phyloP scores from a whole-genome alignment of 1,140 invertebrate species.

The Lerema accius region DNA sequence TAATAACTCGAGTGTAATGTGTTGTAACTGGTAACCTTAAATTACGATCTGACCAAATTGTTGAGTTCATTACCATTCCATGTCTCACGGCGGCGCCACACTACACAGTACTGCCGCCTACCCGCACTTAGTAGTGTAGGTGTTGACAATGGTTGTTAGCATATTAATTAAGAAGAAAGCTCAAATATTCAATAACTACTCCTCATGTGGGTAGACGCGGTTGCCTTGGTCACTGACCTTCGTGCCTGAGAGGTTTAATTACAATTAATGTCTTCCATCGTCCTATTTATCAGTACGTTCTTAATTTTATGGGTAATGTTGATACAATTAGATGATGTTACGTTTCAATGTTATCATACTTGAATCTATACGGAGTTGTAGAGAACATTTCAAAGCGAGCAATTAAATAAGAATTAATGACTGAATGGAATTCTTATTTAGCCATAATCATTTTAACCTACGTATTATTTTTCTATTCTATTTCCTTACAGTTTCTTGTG shows the following conservation, averaged over 20 bases:
- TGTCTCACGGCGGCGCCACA: not conserved
- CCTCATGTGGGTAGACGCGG: slow-evolving; percentile 38
- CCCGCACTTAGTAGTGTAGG: slow-evolving; percentile 58
- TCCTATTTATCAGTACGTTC: too few relatives aligned
- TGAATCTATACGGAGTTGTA: too few relatives aligned
- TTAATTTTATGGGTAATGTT: too few relatives aligned
- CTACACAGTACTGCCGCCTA: slow-evolving; percentile 46
- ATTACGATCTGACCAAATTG: not conserved
- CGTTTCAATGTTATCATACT: too few relatives aligned
- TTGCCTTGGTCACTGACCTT: slow-evolving; percentile 30
- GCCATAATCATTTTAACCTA: too few relatives aligned
- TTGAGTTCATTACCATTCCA: not conserved
- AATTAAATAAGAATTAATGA: too few relatives aligned
- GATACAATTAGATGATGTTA: too few relatives aligned
- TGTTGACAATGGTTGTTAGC: slow-evolving; percentile 72
- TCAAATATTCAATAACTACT: slow-evolving; percentile 65
- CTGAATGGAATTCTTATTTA: too few relatives aligned
- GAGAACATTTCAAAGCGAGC: too few relatives aligned
- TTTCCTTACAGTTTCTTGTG: too few relatives aligned
- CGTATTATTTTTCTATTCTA: too few relatives aligned
- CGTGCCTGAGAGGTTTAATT: slow-evolving; percentile 2
- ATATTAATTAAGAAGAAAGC: slow-evolving; percentile 80
- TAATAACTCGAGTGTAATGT: too few relatives aligned
- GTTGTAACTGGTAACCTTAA: not conserved
- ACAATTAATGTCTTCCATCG: slow-evolving; percentile 14